These are phyloP conservation scores for Drosophila littoralis DNA, from an alignment of 1,140 invertebrate species.

Conservation along the genomic window DNA sequence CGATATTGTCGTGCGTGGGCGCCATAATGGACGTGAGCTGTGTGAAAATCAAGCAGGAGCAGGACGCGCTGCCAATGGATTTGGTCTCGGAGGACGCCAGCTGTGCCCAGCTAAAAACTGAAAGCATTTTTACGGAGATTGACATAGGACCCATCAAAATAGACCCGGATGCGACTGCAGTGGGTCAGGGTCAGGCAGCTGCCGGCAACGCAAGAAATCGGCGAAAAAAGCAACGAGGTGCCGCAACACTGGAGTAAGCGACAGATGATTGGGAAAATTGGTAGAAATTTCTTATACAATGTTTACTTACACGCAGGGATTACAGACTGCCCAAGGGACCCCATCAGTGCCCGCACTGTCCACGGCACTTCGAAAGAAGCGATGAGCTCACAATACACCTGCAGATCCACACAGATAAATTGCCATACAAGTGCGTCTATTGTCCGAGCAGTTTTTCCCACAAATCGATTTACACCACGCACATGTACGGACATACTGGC, in stretches of 20 bases:
- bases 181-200: background rate
- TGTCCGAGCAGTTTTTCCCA: conserved; percentile 35
- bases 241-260: background rate
- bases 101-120: background rate
- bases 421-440: conserved; percentile 26
- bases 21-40: conserved; percentile 2
- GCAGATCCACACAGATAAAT: conserved; percentile 20
- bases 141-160: conserved; percentile 36
- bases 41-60: conserved; percentile 16
- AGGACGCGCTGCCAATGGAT: background rate
- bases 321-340: background rate
- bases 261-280: no score
- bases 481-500: conserved; percentile 30
- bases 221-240: background rate
- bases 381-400: conserved; percentile 23
- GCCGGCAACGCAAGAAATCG: background rate
- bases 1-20: background rate
- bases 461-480: conserved; percentile 18
- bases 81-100: background rate
- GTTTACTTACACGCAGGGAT: no score
- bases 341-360: conserved; percentile 24
- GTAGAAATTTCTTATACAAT: background rate
- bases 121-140: background rate
- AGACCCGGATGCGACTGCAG: background rate
- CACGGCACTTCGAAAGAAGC: conserved; percentile 14